These are phyloP conservation scores for Pholis gunnellus DNA, from an alignment of 2,113 vertebrate genomes.

Conservation along the genomic window DNA sequence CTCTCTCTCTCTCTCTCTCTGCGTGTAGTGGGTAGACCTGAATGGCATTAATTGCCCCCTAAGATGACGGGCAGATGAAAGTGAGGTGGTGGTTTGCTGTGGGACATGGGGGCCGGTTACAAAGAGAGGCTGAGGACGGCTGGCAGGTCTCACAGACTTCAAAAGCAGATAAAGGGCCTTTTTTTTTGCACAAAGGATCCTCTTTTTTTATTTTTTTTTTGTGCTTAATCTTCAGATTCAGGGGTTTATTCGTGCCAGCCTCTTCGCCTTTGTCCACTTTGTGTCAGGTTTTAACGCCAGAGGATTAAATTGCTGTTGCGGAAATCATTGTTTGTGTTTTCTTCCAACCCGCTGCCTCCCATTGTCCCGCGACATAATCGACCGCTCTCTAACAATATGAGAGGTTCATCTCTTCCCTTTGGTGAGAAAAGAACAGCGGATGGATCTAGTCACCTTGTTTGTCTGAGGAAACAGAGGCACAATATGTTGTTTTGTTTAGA, in stretches of 20 bases:
- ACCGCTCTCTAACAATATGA: slow-evolving; percentile 58
- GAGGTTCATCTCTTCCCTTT: slow-evolving; percentile 62
- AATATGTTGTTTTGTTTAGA: slow-evolving; percentile 65
- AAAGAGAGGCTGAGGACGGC: slow-evolving; percentile 70
- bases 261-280: slow-evolving; percentile 74
- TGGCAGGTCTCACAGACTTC: slow-evolving; percentile 80
- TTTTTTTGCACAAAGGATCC: slow-evolving; percentile 73
- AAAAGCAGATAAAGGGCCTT: slow-evolving; percentile 79
- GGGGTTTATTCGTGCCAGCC: slow-evolving; percentile 70
- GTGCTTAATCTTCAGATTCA: slow-evolving; percentile 76
- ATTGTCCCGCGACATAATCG: slow-evolving; percentile 72
- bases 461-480: slow-evolving; percentile 47
- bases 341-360: slow-evolving; percentile 57
- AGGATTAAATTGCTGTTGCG: slow-evolving; percentile 80
- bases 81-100: slow-evolving; percentile 67
- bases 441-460: slow-evolving; percentile 61
- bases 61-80: slow-evolving; percentile 79
- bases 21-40: slow-evolving; percentile 49
- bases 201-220: slow-evolving; percentile 61
- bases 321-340: slow-evolving; percentile 81
- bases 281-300: slow-evolving; percentile 74
- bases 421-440: slow-evolving; percentile 62
- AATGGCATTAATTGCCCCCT: slow-evolving; percentile 79
- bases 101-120: slow-evolving; percentile 67
- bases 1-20: too few species aligned